Conservation (phyloP, 2,888 invertebrate genomes). For the Limenitis camilla region DNA sequence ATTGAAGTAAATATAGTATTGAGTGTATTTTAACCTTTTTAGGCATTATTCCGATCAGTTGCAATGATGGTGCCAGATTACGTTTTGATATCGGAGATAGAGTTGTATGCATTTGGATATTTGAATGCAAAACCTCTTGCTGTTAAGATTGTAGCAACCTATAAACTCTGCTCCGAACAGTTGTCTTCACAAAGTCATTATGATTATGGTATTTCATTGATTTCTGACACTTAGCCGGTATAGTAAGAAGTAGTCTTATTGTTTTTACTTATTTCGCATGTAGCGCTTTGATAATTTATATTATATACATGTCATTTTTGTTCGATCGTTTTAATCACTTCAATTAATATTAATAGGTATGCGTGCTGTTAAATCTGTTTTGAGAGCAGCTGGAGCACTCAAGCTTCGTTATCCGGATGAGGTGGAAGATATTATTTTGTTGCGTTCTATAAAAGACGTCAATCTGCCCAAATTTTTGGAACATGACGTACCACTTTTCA, state of each 20-base stretch:
- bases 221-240: too few relatives aligned
- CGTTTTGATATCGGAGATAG: conserved; percentile 94
- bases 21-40: conserved; percentile 19
- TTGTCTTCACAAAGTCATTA: conserved; percentile 95
- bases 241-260: too few relatives aligned
- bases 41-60: conserved; percentile 93
- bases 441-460: conserved; percentile 94
- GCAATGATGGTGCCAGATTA: conserved; percentile 99
- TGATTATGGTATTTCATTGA: conserved; percentile 90
- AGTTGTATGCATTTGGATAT: conserved; percentile 94
- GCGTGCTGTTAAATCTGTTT: conserved; percentile 95
- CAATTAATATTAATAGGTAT: conserved; percentile 72
- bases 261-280: too few relatives aligned
- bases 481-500: conserved; percentile 90
- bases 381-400: conserved; percentile 92
- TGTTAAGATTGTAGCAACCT: conserved; percentile 95
- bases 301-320: too few relatives aligned
- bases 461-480: conserved; percentile 95
- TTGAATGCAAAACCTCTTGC: conserved; percentile 90
- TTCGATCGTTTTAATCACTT: too few relatives aligned
- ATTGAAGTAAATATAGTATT: too few relatives aligned
- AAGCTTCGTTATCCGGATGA: conserved; percentile 92
- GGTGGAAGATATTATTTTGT: conserved; percentile 87
- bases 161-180: conserved; percentile 94
- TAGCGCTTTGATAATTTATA: too few relatives aligned